Percentiles rank a stretch among this genome's conserved stretches.
Evolutionary conservation across 2,113 vertebrate species (phyloP).

Genomic region (Setophaga petechia): DNA sequence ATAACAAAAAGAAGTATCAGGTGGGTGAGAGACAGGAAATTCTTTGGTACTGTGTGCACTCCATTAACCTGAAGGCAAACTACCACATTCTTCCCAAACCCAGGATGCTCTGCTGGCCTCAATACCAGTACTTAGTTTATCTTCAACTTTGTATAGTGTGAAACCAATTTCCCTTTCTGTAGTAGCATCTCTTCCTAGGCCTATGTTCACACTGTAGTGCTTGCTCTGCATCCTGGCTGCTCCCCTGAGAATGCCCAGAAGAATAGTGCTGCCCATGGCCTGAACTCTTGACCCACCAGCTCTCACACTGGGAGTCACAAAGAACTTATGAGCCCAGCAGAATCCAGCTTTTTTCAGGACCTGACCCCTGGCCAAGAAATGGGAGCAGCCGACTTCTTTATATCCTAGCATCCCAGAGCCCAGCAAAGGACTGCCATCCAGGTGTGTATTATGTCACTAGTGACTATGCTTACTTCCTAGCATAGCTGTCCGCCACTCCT

Average conservation of each 20-base stretch:
- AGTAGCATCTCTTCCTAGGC: background rate
- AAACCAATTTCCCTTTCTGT: background rate
- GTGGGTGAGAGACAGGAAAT: background rate
- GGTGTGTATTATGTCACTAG: too few relatives aligned
- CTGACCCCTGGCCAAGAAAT: background rate
- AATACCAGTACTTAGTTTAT: background rate
- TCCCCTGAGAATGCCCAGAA: rapidly evolving
- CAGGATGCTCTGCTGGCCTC: background rate
- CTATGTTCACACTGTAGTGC: rapidly evolving
- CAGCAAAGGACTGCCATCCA: background rate
- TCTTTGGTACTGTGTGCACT: background rate
- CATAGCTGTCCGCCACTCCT: background rate
- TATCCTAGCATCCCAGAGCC: background rate
- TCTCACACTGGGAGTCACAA: background rate
- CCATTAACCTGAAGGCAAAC: background rate
- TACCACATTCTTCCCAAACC: background rate
- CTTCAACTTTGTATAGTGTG: background rate
- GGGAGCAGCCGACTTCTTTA: background rate
- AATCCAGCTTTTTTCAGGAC: background rate
- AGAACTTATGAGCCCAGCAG: background rate
- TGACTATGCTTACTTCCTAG: too few relatives aligned
- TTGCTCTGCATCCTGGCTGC: background rate
- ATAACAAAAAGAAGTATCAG: background rate
- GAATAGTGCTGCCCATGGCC: background rate
- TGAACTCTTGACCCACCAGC: background rate